A percentile compares a stretch with the other conserved stretches of the same genome.
These are phyloP conservation scores for Neuroscelio doddi DNA, from an alignment of 2,888 invertebrate species.

Conservation along the genomic window DNA sequence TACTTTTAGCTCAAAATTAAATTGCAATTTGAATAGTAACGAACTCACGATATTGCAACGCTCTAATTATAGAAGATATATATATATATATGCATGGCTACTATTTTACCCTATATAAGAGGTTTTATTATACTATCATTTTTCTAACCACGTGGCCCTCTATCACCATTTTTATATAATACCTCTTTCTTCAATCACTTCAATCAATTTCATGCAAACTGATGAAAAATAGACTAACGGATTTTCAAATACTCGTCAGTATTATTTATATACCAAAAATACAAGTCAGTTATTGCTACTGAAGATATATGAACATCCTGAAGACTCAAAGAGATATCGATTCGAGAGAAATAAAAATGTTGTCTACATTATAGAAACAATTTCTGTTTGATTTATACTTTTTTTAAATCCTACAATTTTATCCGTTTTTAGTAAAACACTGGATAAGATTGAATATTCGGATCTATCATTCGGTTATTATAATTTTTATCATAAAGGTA, in stretches of 20 bases:
- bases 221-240: slow-evolving; percentile 51
- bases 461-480: too few relatives aligned
- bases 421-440: too few relatives aligned
- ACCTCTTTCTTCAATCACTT: slow-evolving; percentile 55
- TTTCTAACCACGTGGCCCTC: slow-evolving; percentile 53
- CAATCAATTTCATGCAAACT: slow-evolving; percentile 60
- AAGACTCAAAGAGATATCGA: too few relatives aligned
- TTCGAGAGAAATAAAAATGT: slow-evolving; percentile 10
- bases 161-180: slow-evolving; percentile 44
- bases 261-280: slow-evolving; percentile 26
- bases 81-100: slow-evolving; percentile 60
- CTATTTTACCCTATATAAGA: slow-evolving; percentile 65
- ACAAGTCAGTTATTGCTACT: slow-evolving; percentile 40
- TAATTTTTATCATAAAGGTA: too few relatives aligned
- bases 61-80: slow-evolving; percentile 61
- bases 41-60: slow-evolving; percentile 56
- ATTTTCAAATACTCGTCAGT: too few relatives aligned
- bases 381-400: too few relatives aligned
- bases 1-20: slow-evolving; percentile 45
- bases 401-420: too few relatives aligned
- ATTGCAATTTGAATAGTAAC: slow-evolving; percentile 45
- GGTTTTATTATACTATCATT: slow-evolving; percentile 69
- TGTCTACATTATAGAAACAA: too few relatives aligned
- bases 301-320: slow-evolving; percentile 35
- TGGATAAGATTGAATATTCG: too few relatives aligned